Evolutionary conservation across 2,888 invertebrate genomes (phyloP).

Genomic region (Drosophila fungiperda): DNA sequence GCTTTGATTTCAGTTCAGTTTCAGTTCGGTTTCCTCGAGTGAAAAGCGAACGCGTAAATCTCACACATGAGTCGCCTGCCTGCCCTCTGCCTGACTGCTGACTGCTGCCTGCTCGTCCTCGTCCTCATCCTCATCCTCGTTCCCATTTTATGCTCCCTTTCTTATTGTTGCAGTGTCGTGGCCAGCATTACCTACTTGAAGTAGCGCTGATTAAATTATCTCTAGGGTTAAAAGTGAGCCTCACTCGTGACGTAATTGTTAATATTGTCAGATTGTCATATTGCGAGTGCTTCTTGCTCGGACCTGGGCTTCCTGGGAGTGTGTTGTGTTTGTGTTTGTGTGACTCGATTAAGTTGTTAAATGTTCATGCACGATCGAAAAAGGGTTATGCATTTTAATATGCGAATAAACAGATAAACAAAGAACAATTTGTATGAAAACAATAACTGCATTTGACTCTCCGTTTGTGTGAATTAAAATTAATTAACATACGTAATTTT

Average conservation of each 20-base stretch:
- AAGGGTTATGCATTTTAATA: constrained; percentile 18
- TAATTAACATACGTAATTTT: neutral
- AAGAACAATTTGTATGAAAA: neutral
- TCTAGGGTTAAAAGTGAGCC: constrained; percentile 69
- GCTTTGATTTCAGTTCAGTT: constrained; percentile 70
- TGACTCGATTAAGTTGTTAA: constrained; percentile 45
- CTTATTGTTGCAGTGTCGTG: constrained; percentile 58
- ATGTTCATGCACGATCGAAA: constrained; percentile 27
- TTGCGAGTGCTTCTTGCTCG: constrained; percentile 11
- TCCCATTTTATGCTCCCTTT: constrained; percentile 56
- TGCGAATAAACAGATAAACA: neutral
- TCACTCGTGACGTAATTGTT: constrained; percentile 63
- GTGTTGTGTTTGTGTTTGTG: constrained; percentile 26
- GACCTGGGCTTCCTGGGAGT: constrained; percentile 19
- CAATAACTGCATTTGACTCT: neutral
- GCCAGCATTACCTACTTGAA: constrained; percentile 64
- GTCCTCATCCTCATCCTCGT: neutral
- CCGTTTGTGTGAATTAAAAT: neutral
- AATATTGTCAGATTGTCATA: constrained; percentile 25
- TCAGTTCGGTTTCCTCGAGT: constrained; percentile 35
- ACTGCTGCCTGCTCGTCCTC: constrained; percentile 23
- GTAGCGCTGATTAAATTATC: constrained; percentile 72
- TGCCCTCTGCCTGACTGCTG: constrained; percentile 14
- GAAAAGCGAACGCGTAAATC: constrained; percentile 67
- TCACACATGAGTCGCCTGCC: constrained; percentile 51